Percentiles rank a stretch among this genome's conserved stretches.
Conservation (phyloP, 2,113 vertebrate genomes). For the Mobula hypostoma region DNA sequence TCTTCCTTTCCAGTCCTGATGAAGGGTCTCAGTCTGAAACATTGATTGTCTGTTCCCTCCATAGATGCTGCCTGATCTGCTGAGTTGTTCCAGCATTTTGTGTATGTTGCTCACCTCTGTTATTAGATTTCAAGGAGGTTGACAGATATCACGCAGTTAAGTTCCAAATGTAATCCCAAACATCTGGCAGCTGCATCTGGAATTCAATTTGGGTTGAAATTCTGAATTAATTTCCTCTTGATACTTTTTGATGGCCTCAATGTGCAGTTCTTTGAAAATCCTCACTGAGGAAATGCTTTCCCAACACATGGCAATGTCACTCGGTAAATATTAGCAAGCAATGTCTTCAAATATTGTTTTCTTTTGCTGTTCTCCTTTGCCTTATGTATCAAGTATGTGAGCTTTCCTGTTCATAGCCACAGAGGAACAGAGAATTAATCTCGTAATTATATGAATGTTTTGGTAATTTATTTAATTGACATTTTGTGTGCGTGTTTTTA, state of each 20-base stretch:
- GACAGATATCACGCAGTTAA: neutral
- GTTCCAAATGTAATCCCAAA: too few species aligned
- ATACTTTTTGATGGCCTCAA: neutral
- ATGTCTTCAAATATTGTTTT: constrained; percentile 40
- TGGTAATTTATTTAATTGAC: neutral
- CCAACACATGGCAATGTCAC: neutral
- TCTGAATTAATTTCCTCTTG: too few species aligned
- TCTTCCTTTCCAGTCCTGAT: too few species aligned
- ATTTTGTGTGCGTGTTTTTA: neutral
- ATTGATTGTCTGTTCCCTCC: too few species aligned
- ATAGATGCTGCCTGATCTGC: too few species aligned
- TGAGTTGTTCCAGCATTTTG: too few species aligned
- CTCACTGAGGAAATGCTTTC: neutral
- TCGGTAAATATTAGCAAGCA: neutral
- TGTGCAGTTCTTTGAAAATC: neutral
- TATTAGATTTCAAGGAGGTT: neutral
- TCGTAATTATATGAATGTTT: neutral
- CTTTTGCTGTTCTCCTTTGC: constrained; percentile 44
- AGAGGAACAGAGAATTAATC: neutral
- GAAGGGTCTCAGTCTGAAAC: too few species aligned
- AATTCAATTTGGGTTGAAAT: too few species aligned
- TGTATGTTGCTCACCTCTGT: too few species aligned
- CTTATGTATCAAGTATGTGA: constrained; percentile 45
- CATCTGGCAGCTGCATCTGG: too few species aligned
- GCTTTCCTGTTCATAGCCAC: neutral